A percentile compares a stretch with the other conserved stretches of the same genome.
Conservation (phyloP, 2,797 vertebrate genomes). For the Sebastes matsubarae region DNA sequence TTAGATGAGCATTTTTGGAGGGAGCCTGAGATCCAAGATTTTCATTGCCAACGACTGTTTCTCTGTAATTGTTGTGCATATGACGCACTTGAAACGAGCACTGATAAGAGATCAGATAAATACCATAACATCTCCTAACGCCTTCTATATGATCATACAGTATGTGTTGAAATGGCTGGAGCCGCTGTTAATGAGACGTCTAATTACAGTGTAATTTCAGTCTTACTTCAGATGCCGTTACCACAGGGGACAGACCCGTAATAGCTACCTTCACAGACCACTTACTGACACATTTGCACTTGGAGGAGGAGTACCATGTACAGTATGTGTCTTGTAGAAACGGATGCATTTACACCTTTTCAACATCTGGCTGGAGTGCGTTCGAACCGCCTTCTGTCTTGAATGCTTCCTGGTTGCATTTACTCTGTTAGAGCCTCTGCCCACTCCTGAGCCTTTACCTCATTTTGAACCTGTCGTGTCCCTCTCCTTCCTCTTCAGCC, state of each 20-base stretch:
- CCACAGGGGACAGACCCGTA: background rate
- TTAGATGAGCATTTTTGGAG: background rate
- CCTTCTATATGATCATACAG: background rate
- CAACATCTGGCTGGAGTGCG: background rate
- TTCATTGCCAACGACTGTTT: background rate
- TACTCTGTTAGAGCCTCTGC: background rate
- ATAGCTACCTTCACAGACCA: constrained; percentile 1
- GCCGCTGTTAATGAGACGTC: background rate
- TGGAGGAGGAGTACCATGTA: background rate
- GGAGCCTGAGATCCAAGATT: background rate
- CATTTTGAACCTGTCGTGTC: background rate
- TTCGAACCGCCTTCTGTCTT: background rate
- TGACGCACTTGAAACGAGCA: no score
- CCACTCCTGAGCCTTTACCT: constrained; percentile 4
- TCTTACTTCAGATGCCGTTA: background rate
- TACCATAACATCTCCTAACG: no score
- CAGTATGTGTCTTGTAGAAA: background rate
- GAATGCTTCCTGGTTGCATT: background rate
- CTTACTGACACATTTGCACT: background rate
- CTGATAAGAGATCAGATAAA: no score
- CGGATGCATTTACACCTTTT: background rate
- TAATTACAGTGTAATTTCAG: background rate
- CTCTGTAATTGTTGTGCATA: background rate
- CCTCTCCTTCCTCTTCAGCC: background rate
- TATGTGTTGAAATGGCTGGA: background rate